A percentile compares a stretch with the other conserved stretches of the same genome.
Conservation (phyloP, 1,140 invertebrate genomes). For the Pachypeltis micranthus region DNA sequence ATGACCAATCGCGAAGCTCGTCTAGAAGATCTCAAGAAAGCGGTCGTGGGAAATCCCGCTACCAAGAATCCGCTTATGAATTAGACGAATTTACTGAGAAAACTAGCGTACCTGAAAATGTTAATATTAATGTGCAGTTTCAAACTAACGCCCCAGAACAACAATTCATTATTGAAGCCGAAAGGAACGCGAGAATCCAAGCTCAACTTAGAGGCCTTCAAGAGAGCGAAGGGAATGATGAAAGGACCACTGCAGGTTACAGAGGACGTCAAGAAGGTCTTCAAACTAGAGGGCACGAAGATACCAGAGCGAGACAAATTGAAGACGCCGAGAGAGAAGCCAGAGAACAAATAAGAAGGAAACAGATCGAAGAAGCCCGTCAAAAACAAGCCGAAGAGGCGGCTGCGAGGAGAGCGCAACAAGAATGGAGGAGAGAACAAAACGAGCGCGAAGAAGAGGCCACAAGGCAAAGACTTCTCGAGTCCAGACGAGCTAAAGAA, state of each 20-base stretch:
- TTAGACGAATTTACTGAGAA: background rate
- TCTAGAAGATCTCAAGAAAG: background rate
- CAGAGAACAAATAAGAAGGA: background rate
- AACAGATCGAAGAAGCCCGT: background rate
- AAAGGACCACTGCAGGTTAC: background rate
- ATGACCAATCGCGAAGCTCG: background rate
- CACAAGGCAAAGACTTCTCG: background rate
- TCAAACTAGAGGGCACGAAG: background rate
- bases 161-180: background rate
- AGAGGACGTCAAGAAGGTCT: background rate
- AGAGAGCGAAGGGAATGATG: background rate
- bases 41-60: background rate
- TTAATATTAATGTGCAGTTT: too few species aligned
- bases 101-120: too few species aligned
- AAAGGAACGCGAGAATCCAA: background rate
- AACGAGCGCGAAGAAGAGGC: constrained; percentile 5
- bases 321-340: constrained; percentile 13
- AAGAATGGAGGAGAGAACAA: background rate
- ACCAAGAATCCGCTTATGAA: constrained; percentile 11
- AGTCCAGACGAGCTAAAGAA: background rate
- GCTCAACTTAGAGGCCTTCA: background rate
- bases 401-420: background rate
- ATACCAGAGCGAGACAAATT: constrained; percentile 5
- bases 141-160: too few species aligned
- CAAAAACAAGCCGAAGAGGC: background rate